phyloP scores from a whole-genome alignment of 2,113 vertebrate species.

The Rhinoderma darwinii region DNA sequence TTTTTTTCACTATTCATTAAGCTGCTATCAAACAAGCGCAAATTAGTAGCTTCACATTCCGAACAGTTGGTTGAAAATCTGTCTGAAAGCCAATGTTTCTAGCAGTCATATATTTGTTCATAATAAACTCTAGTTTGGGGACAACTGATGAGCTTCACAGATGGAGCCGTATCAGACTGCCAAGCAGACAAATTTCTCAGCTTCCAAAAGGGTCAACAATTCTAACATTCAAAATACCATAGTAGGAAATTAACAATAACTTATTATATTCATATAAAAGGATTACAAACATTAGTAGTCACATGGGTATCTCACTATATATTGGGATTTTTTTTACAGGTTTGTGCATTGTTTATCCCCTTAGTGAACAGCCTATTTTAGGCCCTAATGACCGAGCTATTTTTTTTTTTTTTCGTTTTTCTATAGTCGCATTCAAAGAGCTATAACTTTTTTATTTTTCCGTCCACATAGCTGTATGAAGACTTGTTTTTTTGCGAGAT shows the following conservation, averaged over 20 bases:
- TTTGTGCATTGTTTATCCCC: no score
- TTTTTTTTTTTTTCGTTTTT: no score
- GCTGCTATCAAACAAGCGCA: constrained; percentile 12
- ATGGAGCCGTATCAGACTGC: constrained; percentile 48
- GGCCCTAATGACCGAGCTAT: no score
- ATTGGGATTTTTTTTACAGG: no score
- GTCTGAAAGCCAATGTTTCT: constrained; percentile 54
- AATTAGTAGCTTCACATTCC: constrained; percentile 27
- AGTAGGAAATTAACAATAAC: not conserved
- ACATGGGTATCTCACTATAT: not conserved
- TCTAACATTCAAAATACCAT: not conserved
- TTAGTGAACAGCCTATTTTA: no score
- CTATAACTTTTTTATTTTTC: no score
- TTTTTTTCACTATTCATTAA: not conserved
- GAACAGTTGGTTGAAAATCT: constrained; percentile 55
- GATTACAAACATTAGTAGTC: not conserved
- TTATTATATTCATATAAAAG: not conserved
- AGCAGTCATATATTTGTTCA: constrained; percentile 57
- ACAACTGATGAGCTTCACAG: constrained; percentile 58
- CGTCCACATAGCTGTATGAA: no score
- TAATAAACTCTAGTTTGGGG: constrained; percentile 53
- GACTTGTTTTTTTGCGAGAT: no score
- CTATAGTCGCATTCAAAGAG: no score
- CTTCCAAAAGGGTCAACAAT: constrained; percentile 37
- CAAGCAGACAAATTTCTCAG: constrained; percentile 30